A percentile compares a stretch with the other conserved stretches of the same genome.
Evolutionary conservation across 2,113 vertebrate species (phyloP).

Genomic region (Polypterus bichir): DNA sequence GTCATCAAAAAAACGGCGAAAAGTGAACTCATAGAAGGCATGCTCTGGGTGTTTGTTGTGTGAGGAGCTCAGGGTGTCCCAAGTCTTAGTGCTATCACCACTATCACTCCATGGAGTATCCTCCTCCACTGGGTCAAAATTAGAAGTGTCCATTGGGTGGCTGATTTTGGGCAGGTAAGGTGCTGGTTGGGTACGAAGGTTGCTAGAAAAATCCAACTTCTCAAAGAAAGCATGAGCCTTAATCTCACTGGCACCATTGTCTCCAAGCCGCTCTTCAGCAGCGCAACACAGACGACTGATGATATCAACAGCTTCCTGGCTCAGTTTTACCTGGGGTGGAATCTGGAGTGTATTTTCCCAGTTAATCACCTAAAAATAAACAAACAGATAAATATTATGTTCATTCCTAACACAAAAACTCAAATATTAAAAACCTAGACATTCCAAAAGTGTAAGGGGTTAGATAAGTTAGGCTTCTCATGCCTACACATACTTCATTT

Average conservation of each 20-base stretch:
- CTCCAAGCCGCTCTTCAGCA: slow-evolving; percentile 75
- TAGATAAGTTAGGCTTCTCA: too few relatives aligned
- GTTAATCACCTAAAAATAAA: slow-evolving; percentile 74
- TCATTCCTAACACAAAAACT: too few relatives aligned
- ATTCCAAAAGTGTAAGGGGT: too few relatives aligned
- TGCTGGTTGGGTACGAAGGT: slow-evolving; percentile 82
- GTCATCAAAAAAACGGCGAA: slow-evolving; percentile 95
- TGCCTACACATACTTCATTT: too few relatives aligned
- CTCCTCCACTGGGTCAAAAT: slow-evolving; percentile 94
- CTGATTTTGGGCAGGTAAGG: slow-evolving; percentile 88
- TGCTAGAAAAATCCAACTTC: slow-evolving; percentile 77
- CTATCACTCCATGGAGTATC: slow-evolving; percentile 79
- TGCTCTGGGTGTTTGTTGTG: slow-evolving; percentile 83
- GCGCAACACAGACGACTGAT: slow-evolving; percentile 86
- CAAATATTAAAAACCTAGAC: too few relatives aligned
- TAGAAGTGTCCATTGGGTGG: slow-evolving; percentile 98
- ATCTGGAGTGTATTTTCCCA: slow-evolving; percentile 95
- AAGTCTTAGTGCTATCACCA: slow-evolving; percentile 67
- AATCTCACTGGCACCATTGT: slow-evolving; percentile 81
- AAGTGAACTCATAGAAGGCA: slow-evolving; percentile 96
- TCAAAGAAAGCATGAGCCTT: slow-evolving; percentile 86
- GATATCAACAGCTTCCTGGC: slow-evolving; percentile 79
- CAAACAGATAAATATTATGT: too few relatives aligned
- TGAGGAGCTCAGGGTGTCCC: slow-evolving; percentile 68
- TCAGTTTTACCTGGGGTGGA: slow-evolving; percentile 81